These are phyloP conservation scores for Pterois miles DNA, from an alignment of 2,797 vertebrate species.

Conservation along the genomic window DNA sequence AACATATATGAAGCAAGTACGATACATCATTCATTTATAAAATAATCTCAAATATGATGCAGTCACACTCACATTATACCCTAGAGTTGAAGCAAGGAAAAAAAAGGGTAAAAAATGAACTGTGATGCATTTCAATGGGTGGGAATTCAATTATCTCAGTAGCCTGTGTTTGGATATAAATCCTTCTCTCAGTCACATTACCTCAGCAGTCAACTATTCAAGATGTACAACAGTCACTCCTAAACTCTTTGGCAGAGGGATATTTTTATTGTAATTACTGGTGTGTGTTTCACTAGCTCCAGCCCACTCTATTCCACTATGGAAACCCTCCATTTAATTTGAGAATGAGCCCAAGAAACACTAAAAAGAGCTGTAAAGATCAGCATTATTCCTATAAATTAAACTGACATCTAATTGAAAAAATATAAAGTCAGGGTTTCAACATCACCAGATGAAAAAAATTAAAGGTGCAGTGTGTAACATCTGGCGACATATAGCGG, in stretches of 20 bases:
- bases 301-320: not conserved
- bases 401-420: not conserved
- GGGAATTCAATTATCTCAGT: not conserved
- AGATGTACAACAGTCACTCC: not conserved
- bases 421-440: not conserved
- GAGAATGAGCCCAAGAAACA: not conserved
- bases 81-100: not conserved
- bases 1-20: not conserved
- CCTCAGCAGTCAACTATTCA: not conserved
- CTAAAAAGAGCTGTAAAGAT: not conserved
- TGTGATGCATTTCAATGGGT: not conserved
- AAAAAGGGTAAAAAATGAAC: not conserved
- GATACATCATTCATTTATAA: not conserved
- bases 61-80: not conserved
- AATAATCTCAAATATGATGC: not conserved
- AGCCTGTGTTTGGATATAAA: not conserved
- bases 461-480: not conserved
- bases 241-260: not conserved
- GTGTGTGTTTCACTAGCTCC: not conserved
- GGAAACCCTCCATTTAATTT: not conserved
- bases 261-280: not conserved
- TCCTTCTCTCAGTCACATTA: not conserved
- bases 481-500: too few relatives aligned
- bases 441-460: not conserved
- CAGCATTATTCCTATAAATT: not conserved